phyloP scores from a whole-genome alignment of 2,888 invertebrate species.

The Eristalis tenax region DNA sequence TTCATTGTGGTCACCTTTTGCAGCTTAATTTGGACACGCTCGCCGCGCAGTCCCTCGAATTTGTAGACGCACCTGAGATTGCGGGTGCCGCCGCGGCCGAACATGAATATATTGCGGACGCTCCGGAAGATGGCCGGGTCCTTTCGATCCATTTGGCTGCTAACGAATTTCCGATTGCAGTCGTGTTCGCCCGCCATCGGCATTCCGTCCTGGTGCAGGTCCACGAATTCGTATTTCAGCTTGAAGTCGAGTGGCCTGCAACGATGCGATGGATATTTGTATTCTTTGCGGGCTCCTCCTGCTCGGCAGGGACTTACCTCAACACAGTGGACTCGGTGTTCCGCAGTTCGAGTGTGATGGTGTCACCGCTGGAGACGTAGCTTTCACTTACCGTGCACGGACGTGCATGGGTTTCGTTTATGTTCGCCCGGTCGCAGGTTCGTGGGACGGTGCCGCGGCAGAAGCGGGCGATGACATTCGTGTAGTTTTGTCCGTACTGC shows the following conservation, averaged over 20 bases:
- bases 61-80: constrained; percentile 94
- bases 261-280: constrained; percentile 28
- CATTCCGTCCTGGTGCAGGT: constrained; percentile 92
- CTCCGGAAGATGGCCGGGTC: constrained; percentile 90
- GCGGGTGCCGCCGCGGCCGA: constrained; percentile 91
- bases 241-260: constrained; percentile 92
- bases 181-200: constrained; percentile 86
- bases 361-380: constrained; percentile 91
- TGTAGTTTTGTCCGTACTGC: constrained; percentile 85
- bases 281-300: neutral
- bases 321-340: constrained; percentile 92
- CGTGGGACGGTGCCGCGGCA: constrained; percentile 91
- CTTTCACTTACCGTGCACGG: constrained; percentile 92
- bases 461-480: constrained; percentile 90
- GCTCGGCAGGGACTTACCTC: constrained; percentile 83
- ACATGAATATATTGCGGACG: constrained; percentile 91
- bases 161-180: constrained; percentile 90
- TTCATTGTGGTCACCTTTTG: constrained; percentile 87
- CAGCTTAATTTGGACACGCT: constrained; percentile 89
- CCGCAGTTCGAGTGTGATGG: constrained; percentile 89
- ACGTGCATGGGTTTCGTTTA: constrained; percentile 84
- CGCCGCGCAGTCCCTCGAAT: constrained; percentile 92
- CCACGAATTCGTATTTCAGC: constrained; percentile 93
- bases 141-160: constrained; percentile 82
- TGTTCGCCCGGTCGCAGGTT: constrained; percentile 91